phyloP scores from a whole-genome alignment of 2,797 vertebrate genomes.

The Helicolenus hilgendorfi region DNA sequence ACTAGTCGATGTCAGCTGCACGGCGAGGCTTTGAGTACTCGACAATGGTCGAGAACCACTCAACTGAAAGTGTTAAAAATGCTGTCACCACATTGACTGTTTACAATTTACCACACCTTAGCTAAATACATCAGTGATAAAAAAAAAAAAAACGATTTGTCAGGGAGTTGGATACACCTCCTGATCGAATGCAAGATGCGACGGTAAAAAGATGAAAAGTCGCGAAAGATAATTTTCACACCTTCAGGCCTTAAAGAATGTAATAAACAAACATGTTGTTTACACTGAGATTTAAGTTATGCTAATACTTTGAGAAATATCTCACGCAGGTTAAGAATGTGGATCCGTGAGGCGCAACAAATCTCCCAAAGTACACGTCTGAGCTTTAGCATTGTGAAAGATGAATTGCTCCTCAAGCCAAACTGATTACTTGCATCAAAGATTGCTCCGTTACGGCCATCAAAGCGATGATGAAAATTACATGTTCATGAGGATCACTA shows the following conservation, averaged over 20 bases:
- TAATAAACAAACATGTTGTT: constrained; percentile 35
- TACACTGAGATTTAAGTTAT: constrained; percentile 41
- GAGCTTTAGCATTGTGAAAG: constrained; percentile 30
- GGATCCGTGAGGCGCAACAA: constrained; percentile 10
- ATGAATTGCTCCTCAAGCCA: constrained; percentile 59
- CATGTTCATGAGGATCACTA: constrained; percentile 46
- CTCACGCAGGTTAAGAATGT: constrained; percentile 17
- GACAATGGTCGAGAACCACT: background rate
- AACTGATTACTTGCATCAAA: constrained; percentile 64
- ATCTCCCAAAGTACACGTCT: constrained; percentile 33
- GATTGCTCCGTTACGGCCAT: constrained; percentile 48
- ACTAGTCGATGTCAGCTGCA: background rate
- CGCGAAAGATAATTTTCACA: constrained; percentile 8
- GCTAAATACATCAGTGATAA: background rate
- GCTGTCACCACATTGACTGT: constrained; percentile 2
- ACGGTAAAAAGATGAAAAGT: background rate
- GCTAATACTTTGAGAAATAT: constrained; percentile 31
- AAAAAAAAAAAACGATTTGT: background rate
- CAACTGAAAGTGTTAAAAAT: constrained; percentile 3
- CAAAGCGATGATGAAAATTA: constrained; percentile 52
- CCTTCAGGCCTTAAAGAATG: background rate
- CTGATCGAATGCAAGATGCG: background rate
- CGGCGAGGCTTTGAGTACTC: background rate
- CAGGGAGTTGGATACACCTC: constrained; percentile 10
- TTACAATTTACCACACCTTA: background rate